These are phyloP conservation scores for Drosophila tripunctata DNA, from an alignment of 2,888 invertebrate genomes.

Conservation along the genomic window DNA sequence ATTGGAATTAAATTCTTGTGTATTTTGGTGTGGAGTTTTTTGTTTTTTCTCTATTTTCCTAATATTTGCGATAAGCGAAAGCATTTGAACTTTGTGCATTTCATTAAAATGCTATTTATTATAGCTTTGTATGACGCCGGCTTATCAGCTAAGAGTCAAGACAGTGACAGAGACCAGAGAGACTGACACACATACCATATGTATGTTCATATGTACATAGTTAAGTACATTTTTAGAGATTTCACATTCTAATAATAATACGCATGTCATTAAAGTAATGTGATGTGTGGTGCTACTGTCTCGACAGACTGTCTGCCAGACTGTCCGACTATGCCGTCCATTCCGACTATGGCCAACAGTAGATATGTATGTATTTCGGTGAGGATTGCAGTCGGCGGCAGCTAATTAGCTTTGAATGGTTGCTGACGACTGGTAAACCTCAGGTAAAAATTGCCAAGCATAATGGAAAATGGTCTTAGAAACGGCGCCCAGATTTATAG, in stretches of 20 bases:
- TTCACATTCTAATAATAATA: slow-evolving; percentile 53
- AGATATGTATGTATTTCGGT: slow-evolving; percentile 13
- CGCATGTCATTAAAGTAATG: slow-evolving; percentile 58
- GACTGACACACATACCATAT: not conserved
- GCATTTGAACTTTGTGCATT: slow-evolving; percentile 48
- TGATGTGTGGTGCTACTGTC: slow-evolving; percentile 46
- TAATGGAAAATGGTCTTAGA: slow-evolving; percentile 14
- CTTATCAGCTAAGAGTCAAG: slow-evolving; percentile 62
- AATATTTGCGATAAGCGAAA: slow-evolving; percentile 30
- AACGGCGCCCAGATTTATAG: slow-evolving; percentile 31
- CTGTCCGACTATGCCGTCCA: slow-evolving; percentile 13
- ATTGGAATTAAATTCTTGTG: not conserved
- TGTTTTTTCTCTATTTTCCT: not conserved
- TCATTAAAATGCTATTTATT: slow-evolving; percentile 71
- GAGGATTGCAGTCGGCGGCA: slow-evolving; percentile 32
- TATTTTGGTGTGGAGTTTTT: not conserved
- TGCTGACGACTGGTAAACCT: slow-evolving; percentile 49
- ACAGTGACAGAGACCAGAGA: slow-evolving; percentile 15
- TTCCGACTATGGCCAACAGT: slow-evolving; percentile 1
- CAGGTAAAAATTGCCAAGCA: slow-evolving; percentile 19
- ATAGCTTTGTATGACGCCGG: slow-evolving; percentile 41
- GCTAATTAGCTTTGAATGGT: slow-evolving; percentile 72
- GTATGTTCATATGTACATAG: no score
- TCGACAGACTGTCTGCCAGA: slow-evolving; percentile 57
- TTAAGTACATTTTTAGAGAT: slow-evolving; percentile 35